phyloP scores from a whole-genome alignment of 2,113 vertebrate species.

The Rhinolophus sinicus region DNA sequence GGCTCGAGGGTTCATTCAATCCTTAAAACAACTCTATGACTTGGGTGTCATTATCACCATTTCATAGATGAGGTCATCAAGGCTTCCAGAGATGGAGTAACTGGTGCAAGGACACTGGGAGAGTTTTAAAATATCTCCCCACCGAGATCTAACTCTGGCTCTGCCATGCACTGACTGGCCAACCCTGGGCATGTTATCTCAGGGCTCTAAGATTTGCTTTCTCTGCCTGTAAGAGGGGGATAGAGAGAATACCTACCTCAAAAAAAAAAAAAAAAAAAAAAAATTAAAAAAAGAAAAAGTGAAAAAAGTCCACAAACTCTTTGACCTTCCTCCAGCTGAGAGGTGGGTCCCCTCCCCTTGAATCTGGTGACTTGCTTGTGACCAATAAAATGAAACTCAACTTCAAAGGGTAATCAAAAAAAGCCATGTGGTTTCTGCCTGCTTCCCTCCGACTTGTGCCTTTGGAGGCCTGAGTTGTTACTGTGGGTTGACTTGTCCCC shows the following conservation, averaged over 20 bases:
- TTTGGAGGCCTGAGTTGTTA: background rate
- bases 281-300: no score
- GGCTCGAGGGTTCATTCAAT: background rate
- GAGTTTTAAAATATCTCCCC: background rate
- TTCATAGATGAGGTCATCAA: background rate
- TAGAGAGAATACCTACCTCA: background rate
- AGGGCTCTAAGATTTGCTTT: background rate
- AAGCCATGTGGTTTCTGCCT: background rate
- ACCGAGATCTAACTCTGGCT: background rate
- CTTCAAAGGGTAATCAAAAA: background rate
- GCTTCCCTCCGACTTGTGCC: background rate
- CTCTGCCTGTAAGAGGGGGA: background rate
- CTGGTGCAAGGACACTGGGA: background rate
- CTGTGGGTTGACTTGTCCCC: background rate
- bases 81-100: background rate
- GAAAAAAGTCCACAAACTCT: background rate
- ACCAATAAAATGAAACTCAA: background rate
- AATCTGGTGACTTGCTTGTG: background rate
- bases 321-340: background rate
- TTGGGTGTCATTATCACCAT: background rate
- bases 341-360: background rate
- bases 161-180: background rate
- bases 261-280: background rate
- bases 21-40: background rate
- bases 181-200: background rate